A percentile compares a stretch with the other conserved stretches of the same genome.
phyloP scores from a whole-genome alignment of 2,888 invertebrate genomes.

The Allophyes oxyacanthae region DNA sequence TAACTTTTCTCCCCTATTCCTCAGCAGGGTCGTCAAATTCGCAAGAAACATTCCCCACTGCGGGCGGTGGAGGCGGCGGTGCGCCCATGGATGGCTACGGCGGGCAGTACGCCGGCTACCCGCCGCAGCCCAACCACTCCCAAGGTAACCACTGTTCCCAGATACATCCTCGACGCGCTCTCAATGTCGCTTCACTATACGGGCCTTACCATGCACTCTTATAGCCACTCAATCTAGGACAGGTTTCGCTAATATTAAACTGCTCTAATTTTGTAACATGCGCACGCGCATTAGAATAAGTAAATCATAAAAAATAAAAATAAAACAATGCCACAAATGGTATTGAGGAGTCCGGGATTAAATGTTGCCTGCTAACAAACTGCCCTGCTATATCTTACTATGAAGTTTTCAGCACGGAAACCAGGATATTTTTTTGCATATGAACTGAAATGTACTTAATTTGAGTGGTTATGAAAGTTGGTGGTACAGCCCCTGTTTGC shows the following conservation, averaged over 20 bases:
- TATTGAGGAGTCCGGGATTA: too few relatives aligned
- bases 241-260: too few relatives aligned
- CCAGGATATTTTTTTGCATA: too few relatives aligned
- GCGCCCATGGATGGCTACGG: conserved; percentile 95
- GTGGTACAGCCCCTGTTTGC: conserved; percentile 18
- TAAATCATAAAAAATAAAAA: too few relatives aligned
- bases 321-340: too few relatives aligned
- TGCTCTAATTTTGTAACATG: background rate
- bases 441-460: too few relatives aligned
- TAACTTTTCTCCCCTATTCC: background rate
- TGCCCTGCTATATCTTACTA: too few relatives aligned
- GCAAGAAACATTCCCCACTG: conserved; percentile 95
- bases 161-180: background rate
- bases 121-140: conserved; percentile 91
- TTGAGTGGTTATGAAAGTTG: conserved; percentile 10
- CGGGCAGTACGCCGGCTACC: conserved; percentile 90
- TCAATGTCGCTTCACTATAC: conserved; percentile 35
- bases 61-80: conserved; percentile 91
- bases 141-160: conserved; percentile 89
- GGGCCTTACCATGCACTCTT: conserved; percentile 13
- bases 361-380: too few relatives aligned
- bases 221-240: background rate
- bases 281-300: background rate
- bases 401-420: too few relatives aligned
- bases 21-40: conserved; percentile 95